phyloP scores from a whole-genome alignment of 2,113 vertebrate species.

The Ciconia maguari region DNA sequence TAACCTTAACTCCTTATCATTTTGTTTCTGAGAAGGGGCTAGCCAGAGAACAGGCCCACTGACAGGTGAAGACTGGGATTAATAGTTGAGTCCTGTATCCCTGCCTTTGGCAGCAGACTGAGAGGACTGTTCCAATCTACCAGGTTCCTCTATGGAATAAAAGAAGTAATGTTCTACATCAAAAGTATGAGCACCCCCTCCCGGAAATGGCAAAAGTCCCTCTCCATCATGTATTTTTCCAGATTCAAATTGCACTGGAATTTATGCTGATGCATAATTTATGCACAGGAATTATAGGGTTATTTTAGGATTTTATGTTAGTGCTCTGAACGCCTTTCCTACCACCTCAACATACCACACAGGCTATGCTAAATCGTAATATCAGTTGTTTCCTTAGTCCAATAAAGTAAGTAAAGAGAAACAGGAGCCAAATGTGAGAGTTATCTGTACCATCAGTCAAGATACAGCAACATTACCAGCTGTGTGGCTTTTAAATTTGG shows the following conservation, averaged over 20 bases:
- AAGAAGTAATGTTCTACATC: neutral
- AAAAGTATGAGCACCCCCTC: neutral
- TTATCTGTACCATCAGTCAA: neutral
- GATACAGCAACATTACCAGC: neutral
- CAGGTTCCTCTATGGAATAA: neutral
- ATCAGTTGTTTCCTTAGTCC: neutral
- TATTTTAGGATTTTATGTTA: neutral
- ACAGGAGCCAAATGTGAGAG: neutral
- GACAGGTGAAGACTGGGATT: neutral
- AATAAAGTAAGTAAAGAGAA: neutral
- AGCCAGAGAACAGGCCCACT: neutral
- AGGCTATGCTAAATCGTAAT: neutral
- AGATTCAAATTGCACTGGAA: neutral
- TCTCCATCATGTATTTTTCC: neutral
- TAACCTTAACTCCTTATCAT: neutral
- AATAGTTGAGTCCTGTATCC: fast-evolving
- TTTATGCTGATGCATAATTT: neutral
- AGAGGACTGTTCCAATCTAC: neutral
- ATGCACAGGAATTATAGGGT: neutral
- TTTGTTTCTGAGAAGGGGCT: neutral
- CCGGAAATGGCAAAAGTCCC: neutral
- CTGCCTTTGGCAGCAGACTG: neutral
- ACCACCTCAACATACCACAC: neutral
- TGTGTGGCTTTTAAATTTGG: neutral
- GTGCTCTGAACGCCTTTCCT: neutral